phyloP scores from a whole-genome alignment of 2,888 invertebrate genomes.

The Globia sparganii region DNA sequence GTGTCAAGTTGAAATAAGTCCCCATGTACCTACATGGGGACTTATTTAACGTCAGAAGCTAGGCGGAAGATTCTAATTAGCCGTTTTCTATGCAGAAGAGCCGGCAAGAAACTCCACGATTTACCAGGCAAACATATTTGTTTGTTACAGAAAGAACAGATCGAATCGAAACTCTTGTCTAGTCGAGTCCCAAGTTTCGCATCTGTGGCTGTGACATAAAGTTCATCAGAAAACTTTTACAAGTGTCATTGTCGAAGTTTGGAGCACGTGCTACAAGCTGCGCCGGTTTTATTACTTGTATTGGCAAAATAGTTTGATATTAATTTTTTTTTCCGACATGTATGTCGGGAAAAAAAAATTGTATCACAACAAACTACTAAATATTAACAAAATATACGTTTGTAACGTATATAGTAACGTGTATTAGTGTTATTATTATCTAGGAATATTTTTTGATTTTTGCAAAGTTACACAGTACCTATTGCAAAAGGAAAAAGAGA shows the following conservation, averaged over 20 bases:
- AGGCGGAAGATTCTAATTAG: not conserved
- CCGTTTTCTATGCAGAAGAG: not conserved
- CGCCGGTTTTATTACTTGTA: conserved; percentile 43
- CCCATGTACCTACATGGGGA: too few relatives aligned
- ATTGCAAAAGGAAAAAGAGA: not conserved
- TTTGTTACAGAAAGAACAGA: not conserved
- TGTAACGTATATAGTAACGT: too few relatives aligned
- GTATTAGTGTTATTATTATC: not conserved
- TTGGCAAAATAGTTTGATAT: conserved; percentile 41
- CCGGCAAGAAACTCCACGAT: not conserved
- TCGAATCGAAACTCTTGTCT: not conserved
- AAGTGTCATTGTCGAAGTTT: conserved; percentile 35
- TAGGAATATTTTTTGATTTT: not conserved
- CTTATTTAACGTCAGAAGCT: not conserved
- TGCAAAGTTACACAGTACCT: not conserved
- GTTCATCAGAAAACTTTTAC: conserved; percentile 50
- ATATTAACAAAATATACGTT: too few relatives aligned
- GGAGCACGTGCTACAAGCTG: conserved; percentile 39
- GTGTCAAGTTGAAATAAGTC: too few relatives aligned
- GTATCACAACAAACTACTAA: too few relatives aligned
- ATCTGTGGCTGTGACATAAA: conserved; percentile 21
- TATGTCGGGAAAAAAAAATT: too few relatives aligned
- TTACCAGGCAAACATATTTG: not conserved
- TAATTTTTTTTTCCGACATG: not conserved
- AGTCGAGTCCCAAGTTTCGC: not conserved